A percentile compares a stretch with the other conserved stretches of the same genome.
Conservation (phyloP, 35 echinoderm and acorn worm species). For the Acanthaster planci region DNA sequence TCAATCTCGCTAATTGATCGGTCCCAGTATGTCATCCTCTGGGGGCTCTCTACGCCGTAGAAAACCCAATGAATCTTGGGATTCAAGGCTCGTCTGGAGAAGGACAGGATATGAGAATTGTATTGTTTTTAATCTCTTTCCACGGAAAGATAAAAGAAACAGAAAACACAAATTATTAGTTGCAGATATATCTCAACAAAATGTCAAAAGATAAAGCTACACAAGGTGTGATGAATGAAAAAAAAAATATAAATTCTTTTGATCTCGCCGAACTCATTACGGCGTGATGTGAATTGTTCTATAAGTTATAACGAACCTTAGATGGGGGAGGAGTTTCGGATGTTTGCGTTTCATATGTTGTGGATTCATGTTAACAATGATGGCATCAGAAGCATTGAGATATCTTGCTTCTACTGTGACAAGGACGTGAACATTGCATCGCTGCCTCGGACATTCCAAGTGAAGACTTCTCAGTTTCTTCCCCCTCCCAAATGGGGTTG, state of each 20-base stretch:
- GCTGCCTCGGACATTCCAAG: constrained; percentile 62
- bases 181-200: no score
- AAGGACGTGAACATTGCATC: constrained; percentile 59
- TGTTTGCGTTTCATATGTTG: constrained; percentile 16
- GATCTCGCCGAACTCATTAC: no score
- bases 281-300: no score
- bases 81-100: neutral
- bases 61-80: constrained; percentile 65
- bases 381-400: constrained; percentile 62
- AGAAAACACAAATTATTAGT: no score
- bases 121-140: no score
- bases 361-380: constrained; percentile 74
- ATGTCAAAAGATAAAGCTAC: no score
- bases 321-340: neutral
- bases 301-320: neutral
- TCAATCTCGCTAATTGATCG: constrained; percentile 48
- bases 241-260: no score
- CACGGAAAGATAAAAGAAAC: no score
- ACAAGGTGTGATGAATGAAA: no score
- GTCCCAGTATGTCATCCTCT: constrained; percentile 86
- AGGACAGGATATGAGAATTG: no score
- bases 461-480: constrained; percentile 59
- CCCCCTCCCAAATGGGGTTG: neutral
- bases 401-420: constrained; percentile 59
- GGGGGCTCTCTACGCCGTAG: constrained; percentile 77